Evolutionary conservation across 2,888 invertebrate genomes (phyloP).

Genomic region (Diaprepes abbreviatus): DNA sequence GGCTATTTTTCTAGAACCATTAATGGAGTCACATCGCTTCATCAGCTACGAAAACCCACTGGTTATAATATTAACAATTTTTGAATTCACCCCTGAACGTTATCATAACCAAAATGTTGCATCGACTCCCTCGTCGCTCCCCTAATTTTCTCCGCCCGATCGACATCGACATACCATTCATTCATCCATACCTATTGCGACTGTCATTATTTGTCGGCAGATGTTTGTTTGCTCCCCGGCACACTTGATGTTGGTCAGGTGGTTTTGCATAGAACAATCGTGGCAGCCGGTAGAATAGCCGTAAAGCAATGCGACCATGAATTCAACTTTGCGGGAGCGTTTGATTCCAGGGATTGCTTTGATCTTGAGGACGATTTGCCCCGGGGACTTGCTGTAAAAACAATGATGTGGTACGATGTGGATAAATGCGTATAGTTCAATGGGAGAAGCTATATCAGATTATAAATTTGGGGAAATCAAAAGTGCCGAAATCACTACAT

Average conservation of each 20-base stretch:
- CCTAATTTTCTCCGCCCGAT: not conserved
- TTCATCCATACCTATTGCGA: conserved; percentile 42
- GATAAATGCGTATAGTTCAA: not conserved
- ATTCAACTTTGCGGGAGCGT: not conserved
- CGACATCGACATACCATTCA: conserved; percentile 3
- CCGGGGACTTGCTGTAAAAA: not conserved
- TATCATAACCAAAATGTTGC: not conserved
- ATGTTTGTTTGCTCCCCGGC: conserved; percentile 54
- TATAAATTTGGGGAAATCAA: not conserved
- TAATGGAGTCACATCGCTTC: too few species aligned
- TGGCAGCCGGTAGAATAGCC: conserved; percentile 1
- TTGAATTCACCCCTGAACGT: not conserved
- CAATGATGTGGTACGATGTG: not conserved
- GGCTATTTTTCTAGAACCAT: too few species aligned
- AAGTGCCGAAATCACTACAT: too few species aligned
- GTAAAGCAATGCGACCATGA: not conserved
- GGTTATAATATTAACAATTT: too few species aligned
- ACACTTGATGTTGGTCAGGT: conserved; percentile 56
- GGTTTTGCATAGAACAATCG: conserved; percentile 39
- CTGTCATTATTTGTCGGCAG: conserved; percentile 52
- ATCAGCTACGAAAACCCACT: too few species aligned
- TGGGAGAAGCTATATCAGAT: not conserved
- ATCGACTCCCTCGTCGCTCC: not conserved
- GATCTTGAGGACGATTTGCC: not conserved
- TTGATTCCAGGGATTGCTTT: not conserved